These are phyloP conservation scores for Agriotes lineatus DNA, from an alignment of 2,888 invertebrate genomes.

Conservation along the genomic window DNA sequence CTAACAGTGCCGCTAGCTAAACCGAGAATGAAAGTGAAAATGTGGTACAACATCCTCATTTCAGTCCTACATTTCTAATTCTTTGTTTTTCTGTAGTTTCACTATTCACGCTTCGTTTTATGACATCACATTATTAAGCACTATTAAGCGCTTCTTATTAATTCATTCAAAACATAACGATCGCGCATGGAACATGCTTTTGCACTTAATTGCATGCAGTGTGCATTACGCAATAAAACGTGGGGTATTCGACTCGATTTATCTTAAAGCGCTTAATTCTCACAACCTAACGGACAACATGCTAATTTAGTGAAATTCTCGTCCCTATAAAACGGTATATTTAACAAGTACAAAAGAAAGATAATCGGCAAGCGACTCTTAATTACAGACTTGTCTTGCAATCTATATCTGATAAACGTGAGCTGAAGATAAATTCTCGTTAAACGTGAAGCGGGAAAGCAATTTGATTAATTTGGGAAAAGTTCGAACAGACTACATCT, in stretches of 20 bases:
- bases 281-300: conserved; percentile 15
- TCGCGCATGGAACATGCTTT: too few relatives aligned
- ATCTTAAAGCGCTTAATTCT: not conserved
- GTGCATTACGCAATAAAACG: not conserved
- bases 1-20: too few relatives aligned
- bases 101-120: too few relatives aligned
- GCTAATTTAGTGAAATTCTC: conserved; percentile 29
- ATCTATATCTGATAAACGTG: conserved; percentile 41
- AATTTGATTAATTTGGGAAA: conserved; percentile 27
- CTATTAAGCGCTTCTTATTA: too few relatives aligned
- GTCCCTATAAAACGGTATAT: conserved; percentile 29
- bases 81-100: not conserved
- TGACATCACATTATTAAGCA: too few relatives aligned
- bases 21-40: not conserved
- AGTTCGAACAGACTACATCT: not conserved
- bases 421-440: conserved; percentile 31
- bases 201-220: not conserved
- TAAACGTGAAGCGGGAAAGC: conserved; percentile 14
- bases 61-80: not conserved
- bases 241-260: not conserved
- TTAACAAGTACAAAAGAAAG: conserved; percentile 36
- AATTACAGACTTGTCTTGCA: conserved; percentile 36
- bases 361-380: conserved; percentile 32
- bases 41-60: not conserved
- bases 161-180: too few relatives aligned